phyloP scores from a whole-genome alignment of 2,888 invertebrate genomes.

The Cantharis flavilabris region DNA sequence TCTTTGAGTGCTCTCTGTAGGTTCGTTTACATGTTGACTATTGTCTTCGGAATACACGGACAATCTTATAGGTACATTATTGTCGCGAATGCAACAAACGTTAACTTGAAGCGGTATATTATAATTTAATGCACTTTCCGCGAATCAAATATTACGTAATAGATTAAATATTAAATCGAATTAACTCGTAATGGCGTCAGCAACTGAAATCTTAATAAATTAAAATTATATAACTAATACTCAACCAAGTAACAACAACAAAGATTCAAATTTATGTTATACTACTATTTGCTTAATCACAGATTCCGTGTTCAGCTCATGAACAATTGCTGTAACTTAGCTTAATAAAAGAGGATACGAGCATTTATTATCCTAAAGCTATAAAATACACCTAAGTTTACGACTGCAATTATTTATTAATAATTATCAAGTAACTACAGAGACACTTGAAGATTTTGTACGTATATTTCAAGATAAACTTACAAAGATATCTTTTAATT shows the following conservation, averaged over 20 bases:
- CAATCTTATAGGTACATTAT: background rate
- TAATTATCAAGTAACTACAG: background rate
- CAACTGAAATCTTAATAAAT: background rate
- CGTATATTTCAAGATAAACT: background rate
- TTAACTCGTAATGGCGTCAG: background rate
- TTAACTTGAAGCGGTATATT: background rate
- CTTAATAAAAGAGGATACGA: background rate
- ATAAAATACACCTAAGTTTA: background rate
- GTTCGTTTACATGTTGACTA: conserved; percentile 20
- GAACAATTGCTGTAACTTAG: background rate
- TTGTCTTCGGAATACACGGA: conserved; percentile 11
- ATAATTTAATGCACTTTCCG: background rate
- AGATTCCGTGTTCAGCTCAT: background rate
- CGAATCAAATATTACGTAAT: background rate
- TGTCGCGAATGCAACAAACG: background rate
- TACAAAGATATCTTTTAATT: background rate
- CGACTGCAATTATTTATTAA: background rate
- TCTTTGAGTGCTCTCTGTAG: conserved; percentile 18
- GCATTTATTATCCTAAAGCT: background rate
- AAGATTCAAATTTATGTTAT: background rate
- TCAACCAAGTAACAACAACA: background rate
- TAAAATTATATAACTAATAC: background rate
- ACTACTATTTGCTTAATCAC: background rate
- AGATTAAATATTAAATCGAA: background rate
- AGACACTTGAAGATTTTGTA: background rate